phyloP scores from a whole-genome alignment of 2,797 vertebrate species.

The Hydrocynus forskahlii region DNA sequence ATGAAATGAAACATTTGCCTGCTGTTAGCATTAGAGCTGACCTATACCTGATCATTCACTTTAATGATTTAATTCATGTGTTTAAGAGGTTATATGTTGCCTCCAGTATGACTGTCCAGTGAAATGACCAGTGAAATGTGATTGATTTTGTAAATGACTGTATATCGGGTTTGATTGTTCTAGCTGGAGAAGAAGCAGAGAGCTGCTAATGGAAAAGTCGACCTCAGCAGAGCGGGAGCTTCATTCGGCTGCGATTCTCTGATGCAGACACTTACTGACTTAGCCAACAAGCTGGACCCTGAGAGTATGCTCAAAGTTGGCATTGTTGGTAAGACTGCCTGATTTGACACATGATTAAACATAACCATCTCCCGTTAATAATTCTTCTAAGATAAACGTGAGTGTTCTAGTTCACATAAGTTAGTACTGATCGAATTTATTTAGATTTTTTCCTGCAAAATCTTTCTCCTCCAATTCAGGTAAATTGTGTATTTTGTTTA shows the following conservation, averaged over 20 bases:
- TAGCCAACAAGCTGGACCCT: conserved; percentile 59
- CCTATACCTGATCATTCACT: too few relatives aligned
- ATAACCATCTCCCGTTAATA: not conserved
- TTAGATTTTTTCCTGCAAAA: not conserved
- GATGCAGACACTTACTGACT: conserved; percentile 76
- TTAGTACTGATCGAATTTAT: conserved; percentile 62
- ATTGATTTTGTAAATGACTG: not conserved
- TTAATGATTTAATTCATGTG: too few relatives aligned
- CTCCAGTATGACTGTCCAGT: not conserved
- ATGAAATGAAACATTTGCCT: too few relatives aligned
- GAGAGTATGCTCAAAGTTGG: conserved; percentile 83
- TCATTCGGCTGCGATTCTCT: conserved; percentile 80
- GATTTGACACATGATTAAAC: not conserved
- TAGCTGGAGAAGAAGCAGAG: conserved; percentile 75
- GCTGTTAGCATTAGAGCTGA: too few relatives aligned
- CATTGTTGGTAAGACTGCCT: conserved; percentile 83
- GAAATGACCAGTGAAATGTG: not conserved
- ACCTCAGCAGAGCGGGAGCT: conserved; percentile 70
- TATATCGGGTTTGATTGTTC: conserved; percentile 28
- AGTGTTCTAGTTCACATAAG: conserved; percentile 36
- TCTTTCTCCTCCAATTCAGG: not conserved
- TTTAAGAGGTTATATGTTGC: too few relatives aligned
- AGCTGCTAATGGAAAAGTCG: conserved; percentile 64
- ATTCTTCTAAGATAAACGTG: conserved; percentile 62
- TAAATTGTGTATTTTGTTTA: not conserved